phyloP scores from a whole-genome alignment of 1,140 invertebrate species.

The Nixonia krombeini region DNA sequence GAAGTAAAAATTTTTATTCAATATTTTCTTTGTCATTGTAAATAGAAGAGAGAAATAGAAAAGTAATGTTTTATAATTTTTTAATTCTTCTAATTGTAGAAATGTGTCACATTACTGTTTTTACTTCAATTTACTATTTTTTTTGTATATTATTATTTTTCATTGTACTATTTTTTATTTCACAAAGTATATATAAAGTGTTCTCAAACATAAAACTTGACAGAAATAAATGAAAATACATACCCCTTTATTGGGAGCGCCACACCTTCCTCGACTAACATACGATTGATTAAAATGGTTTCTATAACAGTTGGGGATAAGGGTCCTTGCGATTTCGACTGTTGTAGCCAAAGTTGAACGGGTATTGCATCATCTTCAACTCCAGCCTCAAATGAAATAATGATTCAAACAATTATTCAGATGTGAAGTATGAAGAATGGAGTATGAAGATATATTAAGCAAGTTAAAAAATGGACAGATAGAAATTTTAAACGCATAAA shows the following conservation, averaged over 20 bases:
- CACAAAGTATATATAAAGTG: no score
- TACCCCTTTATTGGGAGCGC: constrained; percentile 71
- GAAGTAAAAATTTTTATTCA: no score
- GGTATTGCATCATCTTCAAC: constrained; percentile 69
- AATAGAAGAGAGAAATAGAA: no score
- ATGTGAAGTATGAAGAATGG: no score
- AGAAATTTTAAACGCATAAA: not conserved
- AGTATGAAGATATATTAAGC: not conserved
- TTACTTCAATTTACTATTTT: no score
- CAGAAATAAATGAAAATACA: no score
- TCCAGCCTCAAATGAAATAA: constrained; percentile 65
- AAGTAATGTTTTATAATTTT: no score
- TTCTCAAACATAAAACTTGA: constrained; percentile 5
- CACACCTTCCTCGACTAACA: constrained; percentile 72
- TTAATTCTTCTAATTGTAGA: no score
- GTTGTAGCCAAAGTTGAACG: constrained; percentile 73
- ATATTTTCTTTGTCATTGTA: no score
- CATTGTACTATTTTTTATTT: no score
- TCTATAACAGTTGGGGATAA: constrained; percentile 70
- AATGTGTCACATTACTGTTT: no score
- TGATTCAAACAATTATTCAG: not conserved
- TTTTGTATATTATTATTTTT: no score
- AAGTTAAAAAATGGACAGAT: not conserved
- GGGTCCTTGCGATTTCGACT: constrained; percentile 64
- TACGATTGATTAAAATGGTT: constrained; percentile 72